A percentile compares a stretch with the other conserved stretches of the same genome.
Evolutionary conservation across 2,888 invertebrate species (phyloP).

Genomic region (Agapostemon virescens): DNA sequence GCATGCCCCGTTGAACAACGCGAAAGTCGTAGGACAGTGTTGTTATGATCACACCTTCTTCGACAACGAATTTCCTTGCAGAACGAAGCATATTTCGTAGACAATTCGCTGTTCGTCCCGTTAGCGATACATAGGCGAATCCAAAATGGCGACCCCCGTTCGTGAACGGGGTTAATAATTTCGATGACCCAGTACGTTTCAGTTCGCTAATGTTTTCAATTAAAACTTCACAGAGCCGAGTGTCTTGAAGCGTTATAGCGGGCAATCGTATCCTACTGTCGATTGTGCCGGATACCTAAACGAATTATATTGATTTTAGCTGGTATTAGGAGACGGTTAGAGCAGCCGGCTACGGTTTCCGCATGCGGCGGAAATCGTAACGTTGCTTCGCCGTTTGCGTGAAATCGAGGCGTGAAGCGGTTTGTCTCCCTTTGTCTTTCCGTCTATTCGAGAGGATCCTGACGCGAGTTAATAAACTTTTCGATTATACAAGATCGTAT

Average conservation of each 20-base stretch:
- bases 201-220: background rate
- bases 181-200: background rate
- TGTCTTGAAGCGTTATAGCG: background rate
- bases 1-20: too few species aligned
- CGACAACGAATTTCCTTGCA: too few species aligned
- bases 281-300: background rate
- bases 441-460: conserved; percentile 3
- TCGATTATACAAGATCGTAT: conserved; percentile 32
- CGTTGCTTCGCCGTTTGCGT: conserved; percentile 12
- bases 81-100: too few species aligned
- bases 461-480: conserved; percentile 24
- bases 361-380: conserved; percentile 29
- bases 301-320: conserved; percentile 10
- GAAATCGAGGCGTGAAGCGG: conserved; percentile 31
- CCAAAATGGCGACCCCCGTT: background rate
- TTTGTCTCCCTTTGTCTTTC: conserved; percentile 27
- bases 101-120: background rate
- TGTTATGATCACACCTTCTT: too few species aligned
- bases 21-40: too few species aligned
- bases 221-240: conserved; percentile 1
- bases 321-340: background rate
- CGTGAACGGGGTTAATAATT: background rate
- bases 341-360: conserved; percentile 16
- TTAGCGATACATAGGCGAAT: background rate
- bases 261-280: conserved; percentile 8